Evolutionary conservation across 2,113 vertebrate species (phyloP).

Genomic region (Crotalus helleri): DNA sequence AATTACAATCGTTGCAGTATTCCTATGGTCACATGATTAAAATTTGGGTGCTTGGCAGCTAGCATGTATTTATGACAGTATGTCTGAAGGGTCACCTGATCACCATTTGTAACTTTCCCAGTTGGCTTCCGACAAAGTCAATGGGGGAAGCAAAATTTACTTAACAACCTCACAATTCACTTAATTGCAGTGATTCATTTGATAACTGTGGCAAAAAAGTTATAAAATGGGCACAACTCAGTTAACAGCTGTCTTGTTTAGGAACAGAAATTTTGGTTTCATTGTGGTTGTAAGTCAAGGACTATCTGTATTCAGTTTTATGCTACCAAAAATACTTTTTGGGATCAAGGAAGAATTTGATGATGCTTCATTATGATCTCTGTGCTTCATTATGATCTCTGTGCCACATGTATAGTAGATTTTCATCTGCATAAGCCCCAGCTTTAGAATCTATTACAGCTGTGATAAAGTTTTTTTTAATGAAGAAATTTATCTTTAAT

Average conservation of each 20-base stretch:
- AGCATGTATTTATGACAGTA: neutral
- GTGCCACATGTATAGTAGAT: neutral
- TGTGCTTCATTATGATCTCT: neutral
- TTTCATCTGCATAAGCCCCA: neutral
- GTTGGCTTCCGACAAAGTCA: no score
- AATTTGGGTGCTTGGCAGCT: neutral
- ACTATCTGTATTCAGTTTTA: neutral
- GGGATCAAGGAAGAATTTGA: neutral
- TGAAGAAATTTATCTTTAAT: neutral
- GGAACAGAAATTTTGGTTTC: neutral
- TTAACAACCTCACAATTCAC: no score
- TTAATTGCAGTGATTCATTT: no score
- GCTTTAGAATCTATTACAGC: neutral
- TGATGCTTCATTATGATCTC: neutral
- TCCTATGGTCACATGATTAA: neutral
- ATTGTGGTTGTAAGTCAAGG: neutral
- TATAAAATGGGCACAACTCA: no score
- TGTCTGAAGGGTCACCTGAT: neutral
- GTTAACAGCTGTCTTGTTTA: neutral
- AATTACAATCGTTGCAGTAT: neutral
- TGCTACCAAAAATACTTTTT: neutral
- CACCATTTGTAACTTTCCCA: neutral
- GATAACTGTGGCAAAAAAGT: no score
- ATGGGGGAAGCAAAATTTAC: no score
- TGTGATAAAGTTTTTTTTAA: neutral